Conservation (phyloP, 2,113 vertebrate genomes). For the Sturnira hondurensis region DNA sequence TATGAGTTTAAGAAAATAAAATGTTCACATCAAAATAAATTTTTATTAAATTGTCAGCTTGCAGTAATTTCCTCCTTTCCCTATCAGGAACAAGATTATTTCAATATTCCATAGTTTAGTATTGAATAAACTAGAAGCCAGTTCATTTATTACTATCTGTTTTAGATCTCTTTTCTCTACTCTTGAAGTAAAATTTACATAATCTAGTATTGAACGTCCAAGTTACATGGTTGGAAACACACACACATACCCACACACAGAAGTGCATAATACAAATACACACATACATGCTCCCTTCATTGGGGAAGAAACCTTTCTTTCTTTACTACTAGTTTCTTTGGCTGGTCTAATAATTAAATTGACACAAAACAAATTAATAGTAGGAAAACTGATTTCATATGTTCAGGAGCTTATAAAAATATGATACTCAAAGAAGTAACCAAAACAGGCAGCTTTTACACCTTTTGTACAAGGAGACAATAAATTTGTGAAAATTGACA, state of each 20-base stretch:
- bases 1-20: background rate
- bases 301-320: background rate
- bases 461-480: background rate
- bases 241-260: background rate
- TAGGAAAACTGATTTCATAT: background rate
- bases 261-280: background rate
- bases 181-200: background rate
- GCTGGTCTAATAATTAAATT: background rate
- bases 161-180: background rate
- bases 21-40: background rate
- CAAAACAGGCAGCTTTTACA: background rate
- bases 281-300: background rate
- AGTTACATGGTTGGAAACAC: background rate
- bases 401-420: background rate
- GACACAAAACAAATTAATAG: background rate
- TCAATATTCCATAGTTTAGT: background rate
- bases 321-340: background rate
- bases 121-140: background rate
- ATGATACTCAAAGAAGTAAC: background rate
- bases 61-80: background rate
- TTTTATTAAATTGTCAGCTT: background rate
- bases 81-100: background rate
- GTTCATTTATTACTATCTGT: background rate
- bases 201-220: background rate
- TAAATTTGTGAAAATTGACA: background rate